These are phyloP conservation scores for Cyprinella venusta DNA, from an alignment of 2,797 vertebrate species.

Conservation along the genomic window DNA sequence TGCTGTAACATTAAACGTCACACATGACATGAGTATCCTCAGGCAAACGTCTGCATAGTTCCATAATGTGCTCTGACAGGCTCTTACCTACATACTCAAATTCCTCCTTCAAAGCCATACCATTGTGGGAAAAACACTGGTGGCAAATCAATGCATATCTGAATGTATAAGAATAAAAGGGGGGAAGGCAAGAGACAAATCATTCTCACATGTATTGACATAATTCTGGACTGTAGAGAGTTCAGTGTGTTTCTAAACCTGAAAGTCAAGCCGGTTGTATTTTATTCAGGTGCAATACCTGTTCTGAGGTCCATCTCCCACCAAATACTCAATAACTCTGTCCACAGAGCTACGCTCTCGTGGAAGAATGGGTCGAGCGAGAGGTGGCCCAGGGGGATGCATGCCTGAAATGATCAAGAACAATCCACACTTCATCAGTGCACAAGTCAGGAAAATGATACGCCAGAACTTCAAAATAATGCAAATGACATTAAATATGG, in stretches of 20 bases:
- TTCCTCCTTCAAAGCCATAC: conserved; percentile 97
- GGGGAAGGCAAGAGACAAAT: neutral
- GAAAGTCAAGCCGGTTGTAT: neutral
- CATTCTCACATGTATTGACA: neutral
- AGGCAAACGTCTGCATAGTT: neutral
- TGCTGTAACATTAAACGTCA: conserved; percentile 71
- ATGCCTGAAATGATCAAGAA: conserved; percentile 77
- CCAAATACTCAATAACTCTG: conserved; percentile 93
- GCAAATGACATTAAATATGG: neutral
- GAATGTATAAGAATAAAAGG: conserved; percentile 16
- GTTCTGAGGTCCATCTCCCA: conserved; percentile 98
- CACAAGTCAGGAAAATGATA: neutral
- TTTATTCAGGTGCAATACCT: conserved; percentile 75
- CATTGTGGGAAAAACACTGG: conserved; percentile 97
- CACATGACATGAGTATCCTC: neutral
- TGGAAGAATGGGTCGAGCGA: conserved; percentile 91
- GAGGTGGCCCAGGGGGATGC: conserved; percentile 92
- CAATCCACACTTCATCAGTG: neutral
- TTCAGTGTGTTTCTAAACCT: neutral
- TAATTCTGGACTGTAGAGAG: neutral
- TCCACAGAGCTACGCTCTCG: conserved; percentile 90
- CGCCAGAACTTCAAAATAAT: neutral
- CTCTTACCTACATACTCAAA: conserved; percentile 95
- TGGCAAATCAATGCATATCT: conserved; percentile 97
- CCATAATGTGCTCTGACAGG: neutral